Percentiles rank a stretch among this genome's conserved stretches.
These are phyloP conservation scores for Alaudala cheleensis DNA, from an alignment of 2,113 vertebrate genomes.

Conservation along the genomic window DNA sequence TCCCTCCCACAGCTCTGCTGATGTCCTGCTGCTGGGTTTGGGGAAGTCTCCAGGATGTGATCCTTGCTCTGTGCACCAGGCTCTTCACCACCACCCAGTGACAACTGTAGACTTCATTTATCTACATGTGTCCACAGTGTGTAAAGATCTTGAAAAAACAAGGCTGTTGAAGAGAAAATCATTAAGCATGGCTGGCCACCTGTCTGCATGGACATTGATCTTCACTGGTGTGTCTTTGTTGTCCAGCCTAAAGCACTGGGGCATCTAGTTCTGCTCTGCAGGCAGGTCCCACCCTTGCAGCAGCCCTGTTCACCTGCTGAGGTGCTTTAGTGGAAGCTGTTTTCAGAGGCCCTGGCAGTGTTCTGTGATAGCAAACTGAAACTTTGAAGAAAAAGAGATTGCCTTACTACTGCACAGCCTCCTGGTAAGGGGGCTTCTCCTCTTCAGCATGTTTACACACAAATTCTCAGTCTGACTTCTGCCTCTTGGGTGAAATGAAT, in stretches of 20 bases:
- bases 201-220: not conserved
- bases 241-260: not conserved
- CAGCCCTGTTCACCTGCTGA: not conserved
- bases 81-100: not conserved
- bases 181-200: not conserved
- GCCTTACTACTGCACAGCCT: not conserved
- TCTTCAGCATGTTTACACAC: not conserved
- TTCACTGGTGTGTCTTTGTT: not conserved
- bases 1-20: not conserved
- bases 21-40: not conserved
- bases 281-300: not conserved
- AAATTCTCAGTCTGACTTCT: not conserved
- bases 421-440: not conserved
- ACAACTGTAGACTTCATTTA: not conserved
- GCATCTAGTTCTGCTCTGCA: not conserved
- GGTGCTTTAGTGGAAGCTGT: not conserved
- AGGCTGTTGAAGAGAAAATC: not conserved
- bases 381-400: not conserved
- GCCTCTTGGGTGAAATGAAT: not conserved
- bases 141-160: not conserved
- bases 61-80: not conserved
- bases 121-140: not conserved
- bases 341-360: not conserved
- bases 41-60: not conserved
- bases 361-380: not conserved